Conservation (phyloP, 1,140 invertebrate genomes). For the Drosophila kurseongensis region DNA sequence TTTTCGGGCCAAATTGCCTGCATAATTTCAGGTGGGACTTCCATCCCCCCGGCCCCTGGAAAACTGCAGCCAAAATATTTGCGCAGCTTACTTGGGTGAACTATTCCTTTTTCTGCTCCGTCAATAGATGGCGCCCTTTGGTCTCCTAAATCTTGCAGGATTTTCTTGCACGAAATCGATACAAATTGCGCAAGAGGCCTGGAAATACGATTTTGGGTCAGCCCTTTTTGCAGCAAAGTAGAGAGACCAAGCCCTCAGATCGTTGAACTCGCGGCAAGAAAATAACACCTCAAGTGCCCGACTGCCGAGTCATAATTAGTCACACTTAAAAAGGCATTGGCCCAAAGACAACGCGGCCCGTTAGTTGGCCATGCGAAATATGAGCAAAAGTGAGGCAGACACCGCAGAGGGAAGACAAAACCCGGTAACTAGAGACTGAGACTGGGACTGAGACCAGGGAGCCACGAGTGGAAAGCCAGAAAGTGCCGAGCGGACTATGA, state of each 20-base stretch:
- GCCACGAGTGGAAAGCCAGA: slow-evolving; percentile 32
- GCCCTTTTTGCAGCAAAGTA: slow-evolving; percentile 3
- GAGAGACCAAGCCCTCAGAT: slow-evolving; percentile 6
- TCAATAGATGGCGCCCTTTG: slow-evolving; percentile 3
- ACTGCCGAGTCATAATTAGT: slow-evolving; percentile 68
- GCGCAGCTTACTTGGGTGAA: slow-evolving; percentile 47
- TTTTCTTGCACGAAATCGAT: slow-evolving; percentile 48
- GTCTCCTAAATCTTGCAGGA: slow-evolving; percentile 27
- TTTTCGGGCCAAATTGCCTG: slow-evolving; percentile 65
- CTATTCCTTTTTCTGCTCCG: slow-evolving; percentile 21
- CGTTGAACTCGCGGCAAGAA: slow-evolving; percentile 55
- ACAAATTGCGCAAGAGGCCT: slow-evolving; percentile 42
- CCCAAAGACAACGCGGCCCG: slow-evolving; percentile 65
- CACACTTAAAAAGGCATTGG: slow-evolving; percentile 80
- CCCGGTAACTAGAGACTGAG: slow-evolving; percentile 45
- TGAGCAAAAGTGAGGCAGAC: slow-evolving; percentile 60
- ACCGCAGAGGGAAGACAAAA: slow-evolving; percentile 29
- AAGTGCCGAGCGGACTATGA: no score
- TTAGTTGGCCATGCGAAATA: slow-evolving; percentile 71
- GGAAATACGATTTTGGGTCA: slow-evolving; percentile 32
- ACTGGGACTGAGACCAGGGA: slow-evolving; percentile 3
- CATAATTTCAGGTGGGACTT: slow-evolving; percentile 52
- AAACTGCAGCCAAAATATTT: slow-evolving; percentile 69
- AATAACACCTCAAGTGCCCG: slow-evolving; percentile 61
- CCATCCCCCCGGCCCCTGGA: background rate